Base-by-base conservation (phyloP, 2,797 vertebrate species). In the Rachycentron canadum region DNA sequence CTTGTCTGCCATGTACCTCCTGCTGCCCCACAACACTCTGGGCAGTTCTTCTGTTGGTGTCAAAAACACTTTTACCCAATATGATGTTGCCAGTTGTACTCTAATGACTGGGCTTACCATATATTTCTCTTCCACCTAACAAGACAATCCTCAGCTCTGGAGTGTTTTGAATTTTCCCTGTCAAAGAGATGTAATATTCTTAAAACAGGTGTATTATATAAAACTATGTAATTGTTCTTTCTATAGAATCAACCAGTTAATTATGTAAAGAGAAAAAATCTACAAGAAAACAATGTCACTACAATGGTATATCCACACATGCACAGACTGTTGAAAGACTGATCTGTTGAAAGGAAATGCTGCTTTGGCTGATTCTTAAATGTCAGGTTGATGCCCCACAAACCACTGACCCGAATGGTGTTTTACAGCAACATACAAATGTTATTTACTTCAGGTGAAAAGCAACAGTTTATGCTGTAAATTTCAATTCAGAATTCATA, bases 61-160 rank as follows among this genome's bases (percentile, higher is more conserved):
- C 73, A 81, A 89, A 91, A 66, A 63, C 77, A 50, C 26, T 38
- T 78, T 67, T 50, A 19, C 83, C 85, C 52, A 91, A 77, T 32
- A 91, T 88, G 19, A 78, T 82, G 73, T 91, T 92, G 4, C 87
- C 90, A 25, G 59, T 25, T 21, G 61, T 52, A 58, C 85, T 90
- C 64, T 74, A 90, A 26, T 78, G 59, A 84, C 90, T 84, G 52
- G 49, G 1, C 0, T 17, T 2, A 38, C 61, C 52, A 1, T 3
- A 1, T 36, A 78, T 2, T 13, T 78, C 0, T 78, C 80, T 87
- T 68, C 85, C 86, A 36, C 91, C 90, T 6, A 91, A 74, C 67
- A 91, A 47, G 13, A 90, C 66, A 14, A 89, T 78, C 77, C 81
- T 87, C 26, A 89, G 9, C 16, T 86, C 83, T 67, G 73, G 7